Evolutionary conservation across 2,888 invertebrate species (phyloP), one percentile per base, ranked within the genome.

Genomic region (Eupithecia insigniata): DNA sequence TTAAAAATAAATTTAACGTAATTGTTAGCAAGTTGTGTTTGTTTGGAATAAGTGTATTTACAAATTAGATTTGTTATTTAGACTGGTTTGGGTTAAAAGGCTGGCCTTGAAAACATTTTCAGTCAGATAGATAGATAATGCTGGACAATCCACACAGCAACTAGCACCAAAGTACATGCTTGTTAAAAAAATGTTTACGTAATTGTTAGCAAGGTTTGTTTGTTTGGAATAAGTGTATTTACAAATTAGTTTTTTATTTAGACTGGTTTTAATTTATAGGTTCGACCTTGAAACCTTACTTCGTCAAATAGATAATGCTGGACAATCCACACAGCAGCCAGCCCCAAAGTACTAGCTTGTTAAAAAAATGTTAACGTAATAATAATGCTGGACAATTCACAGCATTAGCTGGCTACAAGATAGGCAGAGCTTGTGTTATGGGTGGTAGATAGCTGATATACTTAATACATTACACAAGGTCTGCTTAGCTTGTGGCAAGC

Each of bases 181-280:
- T n/a, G n/a, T n/a, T n/a, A n/a, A n/a, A n/a, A n/a, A n/a, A n/a
- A n/a, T n/a, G n/a, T n/a, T n/a, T n/a, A n/a, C n/a, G n/a, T n/a
- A n/a, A n/a, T 34, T 7, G 61, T 55, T 55, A 62, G 32, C 61
- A 62, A 34, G 61, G 61, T 62, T 62, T 62, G n/a, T 62, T 62
- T 62, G 61, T 32, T 10, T 22, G 32, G 60, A 16, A 60, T 62
- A 10, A 55, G 22, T 55, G 5, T 12, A 55, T 55, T 55, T 55
- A 55, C 55, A 55, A 22, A 26, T 55, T 55, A 0, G 51, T 55
- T 55, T 55, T 51, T 26, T 51, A 14, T 55, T 55, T 26, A 55
- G 26, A 26, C 55, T 55, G 12, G 26, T 55, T 55, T 55, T 4
- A 1, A 26, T 55, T 55, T 26, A 26, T 26, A 1, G 26, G 0